Conservation (phyloP, 2,113 vertebrate species). For the Oenanthe melanoleuca region DNA sequence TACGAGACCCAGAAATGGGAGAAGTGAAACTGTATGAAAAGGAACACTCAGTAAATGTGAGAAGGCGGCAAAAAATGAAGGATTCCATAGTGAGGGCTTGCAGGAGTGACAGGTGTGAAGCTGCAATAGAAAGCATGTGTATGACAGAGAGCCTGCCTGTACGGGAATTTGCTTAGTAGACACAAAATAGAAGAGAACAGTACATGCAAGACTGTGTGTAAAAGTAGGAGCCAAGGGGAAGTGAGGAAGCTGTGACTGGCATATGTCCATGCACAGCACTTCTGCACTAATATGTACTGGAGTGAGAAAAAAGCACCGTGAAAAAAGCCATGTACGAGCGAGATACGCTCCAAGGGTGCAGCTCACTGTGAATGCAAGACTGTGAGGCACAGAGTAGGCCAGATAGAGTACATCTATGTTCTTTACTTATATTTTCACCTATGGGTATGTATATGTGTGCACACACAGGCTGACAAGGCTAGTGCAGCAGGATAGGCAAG, state of each 20-base stretch:
- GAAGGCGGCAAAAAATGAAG: neutral
- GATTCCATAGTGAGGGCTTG: neutral
- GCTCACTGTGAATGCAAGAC: neutral
- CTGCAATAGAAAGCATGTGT: neutral
- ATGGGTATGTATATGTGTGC: neutral
- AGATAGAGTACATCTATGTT: neutral
- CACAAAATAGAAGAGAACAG: neutral
- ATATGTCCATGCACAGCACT: neutral
- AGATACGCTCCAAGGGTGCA: neutral
- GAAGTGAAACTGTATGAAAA: neutral
- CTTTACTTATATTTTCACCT: neutral
- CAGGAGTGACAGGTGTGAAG: neutral
- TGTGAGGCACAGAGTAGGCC: neutral
- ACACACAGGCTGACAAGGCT: neutral
- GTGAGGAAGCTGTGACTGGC: neutral
- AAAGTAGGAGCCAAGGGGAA: slow-evolving; percentile 2
- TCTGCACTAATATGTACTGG: neutral
- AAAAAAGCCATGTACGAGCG: neutral
- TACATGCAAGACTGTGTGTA: neutral
- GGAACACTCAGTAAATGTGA: neutral
- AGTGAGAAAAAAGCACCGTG: neutral
- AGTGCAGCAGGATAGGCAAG: neutral
- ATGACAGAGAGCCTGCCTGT: neutral
- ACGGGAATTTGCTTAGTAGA: neutral
- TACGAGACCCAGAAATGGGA: neutral